Conservation (phyloP, 2,888 invertebrate species). For the Standfussiana lucernea region DNA sequence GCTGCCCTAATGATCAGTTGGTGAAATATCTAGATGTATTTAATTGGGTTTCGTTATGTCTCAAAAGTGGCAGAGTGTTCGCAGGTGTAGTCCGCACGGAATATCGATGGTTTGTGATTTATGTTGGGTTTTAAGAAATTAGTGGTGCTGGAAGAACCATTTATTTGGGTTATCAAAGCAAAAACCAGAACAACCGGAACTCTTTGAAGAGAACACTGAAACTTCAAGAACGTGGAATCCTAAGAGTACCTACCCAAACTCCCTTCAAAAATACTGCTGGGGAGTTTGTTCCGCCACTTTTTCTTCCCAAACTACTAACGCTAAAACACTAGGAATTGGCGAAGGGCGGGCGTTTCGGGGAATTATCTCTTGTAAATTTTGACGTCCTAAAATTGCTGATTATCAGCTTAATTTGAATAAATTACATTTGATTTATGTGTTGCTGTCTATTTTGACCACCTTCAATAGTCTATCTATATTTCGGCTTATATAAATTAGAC, state of each 20-base stretch:
- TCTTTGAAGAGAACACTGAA: no score
- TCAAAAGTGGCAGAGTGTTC: slow-evolving; percentile 75
- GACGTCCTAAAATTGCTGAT: no score
- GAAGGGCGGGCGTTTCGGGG: no score
- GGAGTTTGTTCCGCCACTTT: no score
- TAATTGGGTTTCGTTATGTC: slow-evolving; percentile 87
- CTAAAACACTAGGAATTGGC: no score
- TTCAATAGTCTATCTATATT: not conserved
- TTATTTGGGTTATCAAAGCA: not conserved
- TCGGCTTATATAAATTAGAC: not conserved
- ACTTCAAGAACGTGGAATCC: no score
- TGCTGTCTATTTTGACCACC: not conserved
- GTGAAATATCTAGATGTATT: slow-evolving; percentile 88
- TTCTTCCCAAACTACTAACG: no score
- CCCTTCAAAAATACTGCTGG: not conserved
- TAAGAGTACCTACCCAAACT: no score
- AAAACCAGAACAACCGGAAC: not conserved
- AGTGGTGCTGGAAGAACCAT: slow-evolving; percentile 48
- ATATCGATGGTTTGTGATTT: slow-evolving; percentile 86
- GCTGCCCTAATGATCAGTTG: slow-evolving; percentile 85
- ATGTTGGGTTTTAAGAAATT: slow-evolving; percentile 63
- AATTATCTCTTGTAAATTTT: no score
- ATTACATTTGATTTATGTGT: no score
- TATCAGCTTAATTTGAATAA: no score
- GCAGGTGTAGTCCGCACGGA: slow-evolving; percentile 84